Evolutionary conservation across 2,797 vertebrate species (phyloP).

Genomic region (Numenius phaeopus): DNA sequence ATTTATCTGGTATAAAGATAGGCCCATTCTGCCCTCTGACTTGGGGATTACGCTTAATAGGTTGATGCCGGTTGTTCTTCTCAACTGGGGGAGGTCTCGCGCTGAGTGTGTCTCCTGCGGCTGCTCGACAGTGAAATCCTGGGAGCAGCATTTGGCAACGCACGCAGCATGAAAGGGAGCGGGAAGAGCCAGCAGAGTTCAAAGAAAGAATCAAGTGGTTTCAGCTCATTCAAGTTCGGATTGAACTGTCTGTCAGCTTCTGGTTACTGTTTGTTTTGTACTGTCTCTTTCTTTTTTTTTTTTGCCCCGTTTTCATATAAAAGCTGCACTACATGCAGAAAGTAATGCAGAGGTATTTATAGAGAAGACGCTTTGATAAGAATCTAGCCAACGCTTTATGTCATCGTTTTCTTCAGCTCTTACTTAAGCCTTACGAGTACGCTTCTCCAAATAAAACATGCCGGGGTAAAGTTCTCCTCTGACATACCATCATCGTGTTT

Average conservation of each 20-base stretch:
- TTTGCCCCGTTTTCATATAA: neutral
- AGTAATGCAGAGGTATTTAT: neutral
- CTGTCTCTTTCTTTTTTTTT: neutral
- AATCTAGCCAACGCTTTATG: conserved; percentile 21
- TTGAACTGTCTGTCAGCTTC: neutral
- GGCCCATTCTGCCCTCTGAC: neutral
- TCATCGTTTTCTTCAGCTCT: conserved; percentile 14
- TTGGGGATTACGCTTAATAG: neutral
- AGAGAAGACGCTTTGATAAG: conserved; percentile 1
- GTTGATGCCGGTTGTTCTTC: neutral
- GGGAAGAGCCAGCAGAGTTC: neutral
- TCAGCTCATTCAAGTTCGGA: neutral
- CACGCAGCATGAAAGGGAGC: neutral
- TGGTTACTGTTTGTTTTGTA: neutral
- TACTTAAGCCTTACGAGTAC: neutral
- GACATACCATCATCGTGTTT: neutral
- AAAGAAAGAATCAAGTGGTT: neutral
- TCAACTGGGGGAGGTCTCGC: neutral
- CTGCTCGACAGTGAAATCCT: neutral
- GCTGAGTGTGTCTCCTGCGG: neutral
- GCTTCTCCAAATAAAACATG: neutral
- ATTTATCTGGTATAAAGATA: fast-evolving
- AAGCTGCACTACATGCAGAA: neutral
- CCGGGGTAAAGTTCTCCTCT: conserved; percentile 9
- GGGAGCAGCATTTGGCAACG: neutral